Percentiles rank a stretch among this genome's conserved stretches.
These are phyloP conservation scores for Proctacanthus coquilletti DNA, from an alignment of 1,140 invertebrate species.

Conservation along the genomic window DNA sequence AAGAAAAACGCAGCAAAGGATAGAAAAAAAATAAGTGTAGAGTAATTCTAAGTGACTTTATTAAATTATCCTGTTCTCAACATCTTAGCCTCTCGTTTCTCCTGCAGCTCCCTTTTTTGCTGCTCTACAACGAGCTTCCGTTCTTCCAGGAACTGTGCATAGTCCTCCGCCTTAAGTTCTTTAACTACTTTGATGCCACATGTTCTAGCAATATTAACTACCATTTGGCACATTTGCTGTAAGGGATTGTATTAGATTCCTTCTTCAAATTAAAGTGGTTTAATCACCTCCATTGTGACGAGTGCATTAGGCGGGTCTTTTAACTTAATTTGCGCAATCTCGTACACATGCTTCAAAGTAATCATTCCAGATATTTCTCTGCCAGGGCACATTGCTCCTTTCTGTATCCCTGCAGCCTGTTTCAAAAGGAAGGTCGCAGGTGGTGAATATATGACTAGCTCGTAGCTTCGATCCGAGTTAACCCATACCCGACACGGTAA, in stretches of 20 bases:
- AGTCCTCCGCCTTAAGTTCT: constrained; percentile 65
- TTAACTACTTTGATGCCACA: constrained; percentile 79
- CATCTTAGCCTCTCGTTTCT: constrained; percentile 84
- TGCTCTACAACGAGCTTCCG: constrained; percentile 53
- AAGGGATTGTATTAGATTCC: constrained; percentile 28
- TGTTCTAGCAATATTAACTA: constrained; percentile 59
- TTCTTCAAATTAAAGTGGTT: background rate
- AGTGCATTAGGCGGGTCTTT: constrained; percentile 62
- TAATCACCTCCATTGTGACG: constrained; percentile 28
- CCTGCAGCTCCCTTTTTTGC: constrained; percentile 65
- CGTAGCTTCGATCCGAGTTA: constrained; percentile 76
- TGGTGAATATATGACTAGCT: constrained; percentile 70
- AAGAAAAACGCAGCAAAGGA: constrained; percentile 47
- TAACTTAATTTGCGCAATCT: constrained; percentile 91
- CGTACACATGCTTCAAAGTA: constrained; percentile 92
- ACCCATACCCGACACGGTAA: constrained; percentile 66
- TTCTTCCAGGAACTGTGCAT: constrained; percentile 68
- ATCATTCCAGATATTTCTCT: constrained; percentile 77
- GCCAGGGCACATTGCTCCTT: constrained; percentile 66
- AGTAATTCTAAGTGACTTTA: constrained; percentile 18
- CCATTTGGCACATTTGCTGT: constrained; percentile 61
- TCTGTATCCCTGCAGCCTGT: constrained; percentile 82
- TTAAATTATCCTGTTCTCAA: constrained; percentile 50
- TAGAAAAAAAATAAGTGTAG: constrained; percentile 30
- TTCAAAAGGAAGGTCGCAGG: constrained; percentile 77